Evolutionary conservation across 2,113 vertebrate species (phyloP), one percentile per base, ranked within the genome.

Genomic region (Zootoca vivipara): DNA sequence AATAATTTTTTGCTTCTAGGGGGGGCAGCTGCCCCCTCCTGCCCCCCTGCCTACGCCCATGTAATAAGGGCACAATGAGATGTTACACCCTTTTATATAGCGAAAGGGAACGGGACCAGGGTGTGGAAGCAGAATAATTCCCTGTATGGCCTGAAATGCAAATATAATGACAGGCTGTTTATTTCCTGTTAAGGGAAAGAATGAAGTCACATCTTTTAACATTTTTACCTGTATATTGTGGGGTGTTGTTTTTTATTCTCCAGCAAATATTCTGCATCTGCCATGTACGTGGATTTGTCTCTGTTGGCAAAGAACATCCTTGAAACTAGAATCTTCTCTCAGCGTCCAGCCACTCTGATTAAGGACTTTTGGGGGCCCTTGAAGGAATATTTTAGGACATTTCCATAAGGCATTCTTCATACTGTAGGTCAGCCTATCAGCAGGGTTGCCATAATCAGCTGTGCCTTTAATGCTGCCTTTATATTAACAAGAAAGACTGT

Each of bases 301-400:
- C 80, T 88, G 69, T 46, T 89, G 83, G 80, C 84, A 15, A 72
- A 69, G 18, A 16, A 85, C 33, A 67, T 80, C 33, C 67, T 22
- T 64, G 80, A n/a, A 33, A 35, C 15, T 1, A 83, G 46, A 83
- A n/a, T 42, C 26, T 26, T 79, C 1, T 0, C 46, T 77, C 67
- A 2, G 2, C 12, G 46, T 8, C 89, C 85, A 0, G 78, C 88
- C 20, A 2, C 2, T 0, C 85, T 95, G n/a, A 88, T 95, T 72
- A 93, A 89, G 80, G 92, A 30, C 6, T 95, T 94, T 75, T 94
- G 95, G 80, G 85, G 94, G 56, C 94, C 95, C 0, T 89, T 95
- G 12, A 79, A 83, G 91, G 95, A 96, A 16, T 96, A 96, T 85
- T 95, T 96, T 88, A 93, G 92, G 81, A 92, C 74, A 87, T 94